Evolutionary conservation across 2,888 invertebrate genomes (phyloP).

Genomic region (Lasius fuliginosus): DNA sequence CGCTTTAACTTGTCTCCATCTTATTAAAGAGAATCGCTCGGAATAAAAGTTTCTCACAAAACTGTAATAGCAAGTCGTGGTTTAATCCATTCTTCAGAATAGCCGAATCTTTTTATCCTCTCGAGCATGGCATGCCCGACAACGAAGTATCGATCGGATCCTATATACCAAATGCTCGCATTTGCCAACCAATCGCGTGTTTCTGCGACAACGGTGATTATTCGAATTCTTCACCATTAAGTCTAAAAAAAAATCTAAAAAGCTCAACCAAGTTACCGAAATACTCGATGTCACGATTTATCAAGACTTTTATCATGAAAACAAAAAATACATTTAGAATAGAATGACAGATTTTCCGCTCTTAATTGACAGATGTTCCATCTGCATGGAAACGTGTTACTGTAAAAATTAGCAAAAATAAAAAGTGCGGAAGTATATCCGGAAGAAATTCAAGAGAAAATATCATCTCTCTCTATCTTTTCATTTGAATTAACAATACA

Average conservation of each 20-base stretch:
- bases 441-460: not conserved
- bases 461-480: not conserved
- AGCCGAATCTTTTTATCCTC: constrained; percentile 2
- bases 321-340: not conserved
- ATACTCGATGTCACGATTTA: not conserved
- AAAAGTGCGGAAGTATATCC: not conserved
- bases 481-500: not conserved
- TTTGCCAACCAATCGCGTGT: not conserved
- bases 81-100: not conserved
- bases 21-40: not conserved
- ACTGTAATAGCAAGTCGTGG: constrained; percentile 23
- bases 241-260: not conserved
- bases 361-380: not conserved
- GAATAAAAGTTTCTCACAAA: not conserved
- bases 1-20: not conserved
- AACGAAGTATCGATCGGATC: constrained; percentile 37
- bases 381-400: not conserved
- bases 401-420: not conserved
- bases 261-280: not conserved
- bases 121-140: not conserved
- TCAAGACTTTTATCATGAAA: not conserved
- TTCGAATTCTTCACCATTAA: constrained; percentile 14
- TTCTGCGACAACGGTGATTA: constrained; percentile 10
- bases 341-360: not conserved
- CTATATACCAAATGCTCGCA: not conserved